Conservation (phyloP, 2,888 invertebrate genomes). For the Kryphioiulus occultus region DNA sequence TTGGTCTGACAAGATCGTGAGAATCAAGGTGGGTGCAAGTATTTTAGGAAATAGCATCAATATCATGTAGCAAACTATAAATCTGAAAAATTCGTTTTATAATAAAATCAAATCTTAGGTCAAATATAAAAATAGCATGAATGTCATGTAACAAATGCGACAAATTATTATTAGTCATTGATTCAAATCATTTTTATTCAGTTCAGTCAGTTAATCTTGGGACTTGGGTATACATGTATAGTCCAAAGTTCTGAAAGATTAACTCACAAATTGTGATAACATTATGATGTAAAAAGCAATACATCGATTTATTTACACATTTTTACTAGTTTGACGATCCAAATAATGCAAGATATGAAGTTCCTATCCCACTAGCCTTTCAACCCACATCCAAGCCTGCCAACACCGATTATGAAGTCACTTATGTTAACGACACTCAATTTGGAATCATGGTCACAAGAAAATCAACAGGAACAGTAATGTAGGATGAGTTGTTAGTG, state of each 20-base stretch:
- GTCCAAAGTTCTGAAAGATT: too few species aligned
- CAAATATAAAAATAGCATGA: too few species aligned
- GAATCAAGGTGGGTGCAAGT: constrained; percentile 49
- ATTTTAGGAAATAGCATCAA: too few species aligned
- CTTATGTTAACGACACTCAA: constrained; percentile 55
- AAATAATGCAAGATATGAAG: constrained; percentile 47
- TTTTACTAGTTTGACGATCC: constrained; percentile 50
- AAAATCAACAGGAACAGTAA: constrained; percentile 55
- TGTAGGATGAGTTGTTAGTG: constrained; percentile 52
- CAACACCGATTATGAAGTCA: constrained; percentile 56
- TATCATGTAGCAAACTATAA: neutral
- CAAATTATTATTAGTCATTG: too few species aligned
- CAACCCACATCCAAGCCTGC: constrained; percentile 52
- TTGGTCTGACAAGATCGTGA: constrained; percentile 49
- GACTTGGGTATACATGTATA: too few species aligned
- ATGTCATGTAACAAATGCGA: too few species aligned
- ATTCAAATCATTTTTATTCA: neutral
- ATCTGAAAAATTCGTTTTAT: neutral
- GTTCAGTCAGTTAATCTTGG: too few species aligned
- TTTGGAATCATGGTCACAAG: constrained; percentile 57
- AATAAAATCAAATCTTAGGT: too few species aligned
- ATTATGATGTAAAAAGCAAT: too few species aligned
- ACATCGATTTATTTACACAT: too few species aligned
- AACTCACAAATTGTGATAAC: too few species aligned
- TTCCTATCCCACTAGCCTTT: constrained; percentile 8